Conservation (phyloP, 2,797 vertebrate species). For the Acipenser ruthenus region DNA sequence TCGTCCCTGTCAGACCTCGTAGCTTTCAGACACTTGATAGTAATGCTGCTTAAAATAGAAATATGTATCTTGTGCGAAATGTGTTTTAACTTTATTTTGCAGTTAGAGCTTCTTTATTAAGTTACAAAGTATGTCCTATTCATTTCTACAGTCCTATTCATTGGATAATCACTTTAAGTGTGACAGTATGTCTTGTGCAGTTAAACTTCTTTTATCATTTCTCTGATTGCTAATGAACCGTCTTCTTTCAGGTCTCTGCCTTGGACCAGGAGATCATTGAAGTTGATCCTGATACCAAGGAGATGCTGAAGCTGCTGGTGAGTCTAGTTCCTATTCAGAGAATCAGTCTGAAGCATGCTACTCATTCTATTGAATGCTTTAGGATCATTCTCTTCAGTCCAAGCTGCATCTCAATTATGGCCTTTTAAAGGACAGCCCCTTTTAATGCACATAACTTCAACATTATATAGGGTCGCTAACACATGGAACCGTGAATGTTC, state of each 20-base stretch:
- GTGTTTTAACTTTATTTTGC: too few relatives aligned
- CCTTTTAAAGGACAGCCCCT: background rate
- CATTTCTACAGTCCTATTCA: too few relatives aligned
- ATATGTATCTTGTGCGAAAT: too few relatives aligned
- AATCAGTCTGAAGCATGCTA: background rate
- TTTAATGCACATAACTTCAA: background rate
- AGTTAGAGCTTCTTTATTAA: too few relatives aligned
- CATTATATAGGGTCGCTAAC: background rate
- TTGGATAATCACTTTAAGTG: background rate
- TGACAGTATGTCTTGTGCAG: background rate
- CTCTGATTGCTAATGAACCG: background rate
- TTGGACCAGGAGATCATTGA: slow-evolving; percentile 96
- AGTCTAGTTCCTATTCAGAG: slow-evolving; percentile 30
- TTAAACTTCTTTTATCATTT: background rate
- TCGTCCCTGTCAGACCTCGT: slow-evolving; percentile 51
- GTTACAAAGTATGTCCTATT: too few relatives aligned
- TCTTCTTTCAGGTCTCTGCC: slow-evolving; percentile 78
- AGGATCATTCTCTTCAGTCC: background rate
- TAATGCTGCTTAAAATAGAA: too few relatives aligned
- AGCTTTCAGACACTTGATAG: slow-evolving; percentile 44
- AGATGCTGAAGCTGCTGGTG: slow-evolving; percentile 96
- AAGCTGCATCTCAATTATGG: background rate
- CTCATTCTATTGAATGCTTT: background rate
- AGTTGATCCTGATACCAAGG: slow-evolving; percentile 96
- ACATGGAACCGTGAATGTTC: background rate